These are phyloP conservation scores for Tetanocera ferruginea DNA, from an alignment of 2,888 invertebrate genomes.

Conservation along the genomic window DNA sequence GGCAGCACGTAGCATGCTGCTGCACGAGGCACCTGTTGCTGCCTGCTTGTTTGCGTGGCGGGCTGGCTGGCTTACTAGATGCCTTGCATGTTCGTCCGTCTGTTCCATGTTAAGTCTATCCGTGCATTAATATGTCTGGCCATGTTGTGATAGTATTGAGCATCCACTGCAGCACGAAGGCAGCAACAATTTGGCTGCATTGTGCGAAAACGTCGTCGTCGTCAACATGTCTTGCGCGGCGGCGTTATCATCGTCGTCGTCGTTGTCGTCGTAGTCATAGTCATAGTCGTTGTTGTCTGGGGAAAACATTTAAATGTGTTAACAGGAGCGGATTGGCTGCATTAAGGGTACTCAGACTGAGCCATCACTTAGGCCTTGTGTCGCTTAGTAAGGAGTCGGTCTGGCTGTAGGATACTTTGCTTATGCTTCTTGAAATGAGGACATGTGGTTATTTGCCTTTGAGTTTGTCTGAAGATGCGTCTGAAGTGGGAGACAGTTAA, in stretches of 20 bases:
- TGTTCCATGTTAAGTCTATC: slow-evolving; percentile 5
- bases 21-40: slow-evolving; percentile 34
- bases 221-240: slow-evolving; percentile 22
- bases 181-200: slow-evolving; percentile 20
- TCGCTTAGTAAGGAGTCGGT: background rate
- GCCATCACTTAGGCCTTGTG: background rate
- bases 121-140: slow-evolving; percentile 23
- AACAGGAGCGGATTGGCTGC: slow-evolving; percentile 7
- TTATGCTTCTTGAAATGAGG: slow-evolving; percentile 29
- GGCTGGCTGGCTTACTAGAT: background rate
- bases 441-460: slow-evolving; percentile 23
- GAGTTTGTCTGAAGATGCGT: slow-evolving; percentile 32
- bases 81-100: slow-evolving; percentile 22
- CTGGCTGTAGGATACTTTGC: background rate
- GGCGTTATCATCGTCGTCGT: too few species aligned
- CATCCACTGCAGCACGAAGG: background rate
- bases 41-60: slow-evolving; percentile 16
- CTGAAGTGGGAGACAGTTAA: slow-evolving; percentile 34
- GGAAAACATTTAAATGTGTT: slow-evolving; percentile 25
- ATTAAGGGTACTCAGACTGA: background rate
- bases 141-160: background rate
- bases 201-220: background rate
- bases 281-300: slow-evolving; percentile 8
- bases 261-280: background rate
- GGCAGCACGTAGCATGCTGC: slow-evolving; percentile 20